Evolutionary conservation across 2,888 invertebrate genomes (phyloP), one percentile per base, ranked within the genome.

Genomic region (Polia nebulosa): DNA sequence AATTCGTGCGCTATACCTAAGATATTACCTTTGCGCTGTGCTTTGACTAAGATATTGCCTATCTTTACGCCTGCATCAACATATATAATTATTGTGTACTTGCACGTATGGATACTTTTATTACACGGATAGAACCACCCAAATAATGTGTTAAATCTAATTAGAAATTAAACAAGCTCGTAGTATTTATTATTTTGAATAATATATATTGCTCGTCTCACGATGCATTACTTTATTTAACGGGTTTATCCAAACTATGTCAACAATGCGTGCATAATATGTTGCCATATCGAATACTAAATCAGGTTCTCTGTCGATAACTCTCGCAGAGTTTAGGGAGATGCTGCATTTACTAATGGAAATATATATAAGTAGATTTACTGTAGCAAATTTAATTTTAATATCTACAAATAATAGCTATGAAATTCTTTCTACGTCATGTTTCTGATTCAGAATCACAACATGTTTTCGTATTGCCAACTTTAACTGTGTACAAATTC

Each of bases 401-500:
- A 15, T 15, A 15, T 17, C 15, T 39, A 17, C 3, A 3, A 29
- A 5, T 39, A 39, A 39, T 62, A 45, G 6, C 1, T 7, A 11
- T 36, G 39, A 53, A 13, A 56, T n/a, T 22, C 6, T 36, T 32
- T 27, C 15, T 25, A 25, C 32, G n/a, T 17, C n/a, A 60, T 49
- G 3, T 25, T 57, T 58, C 49, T 32, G 32, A 57, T 39, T 57
- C 39, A n/a, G 32, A 57, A 32, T 57, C 39, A n/a, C 7, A 29
- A 25, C 17, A 57, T 17, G 39, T 58, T 58, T 58, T 32, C 15
- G 55, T 25, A 66, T 47, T 66, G 39, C 8, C n/a, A 49, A 41
- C 49, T 67, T 49, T 15, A 29, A 56, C 39, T 44, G n/a, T 41
- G 25, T 34, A 68, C 11, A 68, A 68, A 52, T 51, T 60, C 22